These are phyloP conservation scores for Drosophila pseudoananassae DNA, from an alignment of 1,140 invertebrate genomes.

Conservation along the genomic window DNA sequence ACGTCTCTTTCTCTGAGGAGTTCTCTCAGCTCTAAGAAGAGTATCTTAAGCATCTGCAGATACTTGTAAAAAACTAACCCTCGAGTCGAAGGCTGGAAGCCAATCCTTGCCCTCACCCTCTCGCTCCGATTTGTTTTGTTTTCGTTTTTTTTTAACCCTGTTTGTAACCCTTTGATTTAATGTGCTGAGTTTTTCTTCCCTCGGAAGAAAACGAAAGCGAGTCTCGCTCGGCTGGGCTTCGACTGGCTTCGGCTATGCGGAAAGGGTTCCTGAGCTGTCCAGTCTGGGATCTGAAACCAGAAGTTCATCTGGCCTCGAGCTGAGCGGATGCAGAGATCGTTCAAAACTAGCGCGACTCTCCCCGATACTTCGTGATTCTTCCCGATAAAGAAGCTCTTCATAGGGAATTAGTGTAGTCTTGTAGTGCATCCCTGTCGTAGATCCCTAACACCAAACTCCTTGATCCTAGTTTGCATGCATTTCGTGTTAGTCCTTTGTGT, in stretches of 20 bases:
- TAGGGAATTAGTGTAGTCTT: constrained; percentile 21
- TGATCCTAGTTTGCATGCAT: constrained; percentile 59
- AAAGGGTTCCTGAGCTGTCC: constrained; percentile 70
- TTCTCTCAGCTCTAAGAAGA: constrained; percentile 11
- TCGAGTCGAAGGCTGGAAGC: constrained; percentile 38
- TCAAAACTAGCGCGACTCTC: constrained; percentile 42
- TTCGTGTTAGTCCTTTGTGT: constrained; percentile 57
- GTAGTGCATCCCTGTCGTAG: constrained; percentile 35
- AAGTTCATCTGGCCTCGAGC: constrained; percentile 81
- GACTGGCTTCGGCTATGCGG: constrained; percentile 16
- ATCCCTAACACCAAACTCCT: constrained; percentile 28
- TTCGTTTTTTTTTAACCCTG: constrained; percentile 16
- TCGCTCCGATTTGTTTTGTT: constrained; percentile 15
- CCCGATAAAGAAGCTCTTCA: constrained; percentile 1
- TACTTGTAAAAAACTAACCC: constrained; percentile 61
- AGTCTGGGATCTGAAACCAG: constrained; percentile 50
- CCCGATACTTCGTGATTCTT: constrained; percentile 24
- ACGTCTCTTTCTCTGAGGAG: not conserved
- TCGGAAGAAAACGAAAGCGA: constrained; percentile 64
- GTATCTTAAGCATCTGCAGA: constrained; percentile 21
- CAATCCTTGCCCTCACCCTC: constrained; percentile 39
- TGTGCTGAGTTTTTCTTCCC: constrained; percentile 59
- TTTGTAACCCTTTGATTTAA: constrained; percentile 72
- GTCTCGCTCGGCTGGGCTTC: constrained; percentile 3
- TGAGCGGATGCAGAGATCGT: constrained; percentile 72